Base-by-base conservation (phyloP, 2,113 vertebrate genomes). In the Xerus inauris region DNA sequence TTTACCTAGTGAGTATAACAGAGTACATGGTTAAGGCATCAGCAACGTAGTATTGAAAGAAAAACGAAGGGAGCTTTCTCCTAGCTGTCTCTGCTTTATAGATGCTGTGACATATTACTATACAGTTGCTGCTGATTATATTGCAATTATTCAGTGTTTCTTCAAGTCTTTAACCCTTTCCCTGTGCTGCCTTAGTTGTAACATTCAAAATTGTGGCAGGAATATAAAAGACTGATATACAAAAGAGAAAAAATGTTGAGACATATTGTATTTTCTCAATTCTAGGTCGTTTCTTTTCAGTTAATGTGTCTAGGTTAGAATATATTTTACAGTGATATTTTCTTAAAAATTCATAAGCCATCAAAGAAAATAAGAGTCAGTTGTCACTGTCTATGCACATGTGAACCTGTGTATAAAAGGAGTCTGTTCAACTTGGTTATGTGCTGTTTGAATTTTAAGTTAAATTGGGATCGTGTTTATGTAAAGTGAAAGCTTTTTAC, bases 401-500 rank as follows among this genome's bases (percentile, higher is more conserved):
- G 71, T 65, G 95, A 96, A 94, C 49, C 28, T 92, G 71, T 30
- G 30, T 92, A n/a, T 89, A 76, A 45, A 76, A 84, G 35, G 62
- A 82, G 81, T 88, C 40, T 73, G 54, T 69, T 92, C 17, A 51
- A 57, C 20, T 62, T 80, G 42, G 28, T 80, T 92, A 91, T 91
- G 81, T 87, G 84, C 87, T 54, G 30, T 89, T 77, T 65, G 59
- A 87, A 87, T 95, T 95, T 90, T 83, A 97, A 79, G 42, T 80
- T 94, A 87, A 81, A 94, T 67, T 72, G 57, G 45, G 54, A 95
- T 84, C 80, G 91, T 67, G 12, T 71, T 96, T 95, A 83, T 87
- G 49, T 89, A 47, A 94, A 96, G 35, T 73, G 73, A 96, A 94
- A 91, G 49, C 42, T 82, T 91, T 96, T 95, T 45, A 96, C 59